Percentiles rank a stretch among this genome's conserved stretches.
These are phyloP conservation scores for Oreortyx pictus DNA, from an alignment of 2,797 vertebrate species.

Conservation along the genomic window DNA sequence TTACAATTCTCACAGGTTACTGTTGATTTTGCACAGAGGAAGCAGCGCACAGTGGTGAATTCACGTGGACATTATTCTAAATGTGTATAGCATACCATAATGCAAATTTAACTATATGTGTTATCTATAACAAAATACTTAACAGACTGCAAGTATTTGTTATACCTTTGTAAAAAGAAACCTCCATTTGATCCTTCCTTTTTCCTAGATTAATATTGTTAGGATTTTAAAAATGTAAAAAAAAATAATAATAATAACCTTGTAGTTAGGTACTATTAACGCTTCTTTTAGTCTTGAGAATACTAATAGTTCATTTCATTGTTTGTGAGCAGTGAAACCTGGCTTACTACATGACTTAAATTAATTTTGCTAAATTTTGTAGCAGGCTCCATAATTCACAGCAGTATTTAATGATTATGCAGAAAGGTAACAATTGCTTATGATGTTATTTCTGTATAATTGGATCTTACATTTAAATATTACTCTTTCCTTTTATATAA, in stretches of 20 bases:
- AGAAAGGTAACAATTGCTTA: neutral
- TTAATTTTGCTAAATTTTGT: conserved; percentile 16
- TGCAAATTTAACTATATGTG: neutral
- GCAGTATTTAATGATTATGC: neutral
- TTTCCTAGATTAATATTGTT: neutral
- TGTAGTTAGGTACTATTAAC: neutral
- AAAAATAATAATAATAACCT: neutral
- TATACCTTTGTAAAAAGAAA: neutral
- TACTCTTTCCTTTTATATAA: neutral
- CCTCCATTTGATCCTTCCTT: neutral
- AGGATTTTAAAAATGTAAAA: neutral
- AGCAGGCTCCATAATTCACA: neutral
- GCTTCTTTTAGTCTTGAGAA: neutral
- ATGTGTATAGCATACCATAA: neutral
- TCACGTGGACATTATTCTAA: neutral
- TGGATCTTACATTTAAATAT: neutral
- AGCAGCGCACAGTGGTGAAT: neutral
- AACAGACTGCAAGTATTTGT: accelerated
- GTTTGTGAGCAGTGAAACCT: neutral
- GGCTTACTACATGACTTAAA: conserved; percentile 16
- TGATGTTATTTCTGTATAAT: neutral
- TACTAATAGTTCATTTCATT: neutral
- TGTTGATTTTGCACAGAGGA: neutral
- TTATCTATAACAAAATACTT: neutral
- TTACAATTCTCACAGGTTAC: neutral